These are phyloP conservation scores for Columba livia DNA, from an alignment of 2,113 vertebrate genomes.

Conservation along the genomic window DNA sequence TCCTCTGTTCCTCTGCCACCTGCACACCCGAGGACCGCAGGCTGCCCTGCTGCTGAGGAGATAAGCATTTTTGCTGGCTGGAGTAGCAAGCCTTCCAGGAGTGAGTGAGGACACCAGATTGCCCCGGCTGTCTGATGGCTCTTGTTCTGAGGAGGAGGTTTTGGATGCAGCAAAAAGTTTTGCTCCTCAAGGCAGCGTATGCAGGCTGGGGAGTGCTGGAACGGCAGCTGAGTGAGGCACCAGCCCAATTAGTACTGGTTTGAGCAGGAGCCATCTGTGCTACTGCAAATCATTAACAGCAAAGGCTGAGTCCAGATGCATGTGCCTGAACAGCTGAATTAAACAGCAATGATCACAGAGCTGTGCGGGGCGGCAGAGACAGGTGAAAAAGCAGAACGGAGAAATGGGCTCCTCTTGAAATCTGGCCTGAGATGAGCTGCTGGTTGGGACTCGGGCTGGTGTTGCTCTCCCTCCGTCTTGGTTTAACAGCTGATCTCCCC, in stretches of 20 bases:
- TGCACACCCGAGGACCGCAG: rapidly evolving
- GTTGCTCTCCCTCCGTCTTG: background rate
- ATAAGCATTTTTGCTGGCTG: background rate
- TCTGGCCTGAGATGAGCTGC: background rate
- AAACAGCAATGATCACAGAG: background rate
- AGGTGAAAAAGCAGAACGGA: background rate
- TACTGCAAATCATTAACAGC: background rate
- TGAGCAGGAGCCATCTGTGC: background rate
- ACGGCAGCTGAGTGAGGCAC: background rate
- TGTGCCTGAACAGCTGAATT: background rate
- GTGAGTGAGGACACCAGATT: rapidly evolving
- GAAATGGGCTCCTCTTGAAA: background rate
- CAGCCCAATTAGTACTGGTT: background rate
- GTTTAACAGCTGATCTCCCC: background rate
- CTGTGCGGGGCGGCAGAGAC: background rate
- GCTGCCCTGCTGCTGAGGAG: background rate
- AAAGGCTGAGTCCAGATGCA: background rate
- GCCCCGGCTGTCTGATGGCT: background rate
- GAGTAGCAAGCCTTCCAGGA: background rate
- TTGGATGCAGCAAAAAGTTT: background rate
- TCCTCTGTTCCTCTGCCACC: background rate
- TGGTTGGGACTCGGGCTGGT: background rate
- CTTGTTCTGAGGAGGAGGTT: background rate
- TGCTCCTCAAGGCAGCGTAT: background rate
- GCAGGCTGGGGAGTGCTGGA: background rate